Evolutionary conservation across 2,113 vertebrate genomes (phyloP), one percentile per base, ranked within the genome.

Genomic region (Theristicus caerulescens): DNA sequence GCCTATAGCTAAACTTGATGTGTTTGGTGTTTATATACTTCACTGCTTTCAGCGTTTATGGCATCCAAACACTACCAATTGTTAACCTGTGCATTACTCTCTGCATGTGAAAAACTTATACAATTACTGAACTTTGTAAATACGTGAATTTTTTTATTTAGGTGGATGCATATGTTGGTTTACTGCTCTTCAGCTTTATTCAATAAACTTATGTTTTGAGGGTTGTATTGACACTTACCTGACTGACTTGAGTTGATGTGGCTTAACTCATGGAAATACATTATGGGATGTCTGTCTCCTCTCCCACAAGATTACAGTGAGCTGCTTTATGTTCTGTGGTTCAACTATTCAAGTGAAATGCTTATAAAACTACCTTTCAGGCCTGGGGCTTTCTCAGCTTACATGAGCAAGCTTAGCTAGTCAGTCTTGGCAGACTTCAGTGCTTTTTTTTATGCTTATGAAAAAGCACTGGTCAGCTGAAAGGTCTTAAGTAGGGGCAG

Each of bases 181-280:
- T 97, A 96, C 96, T 97, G 98, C 98, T 97, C 94, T 97, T 97
- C 97, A 95, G 98, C 98, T 98, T 98, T 98, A 97, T 93, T 98
- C 98, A 98, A 98, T 98, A 98, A 98, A 98, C 97, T 98, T 98
- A 92, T 93, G 97, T 98, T 98, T 98, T 97, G 96, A 98, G 98
- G 97, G 98, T 98, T 97, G 97, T 97, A 96, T 91, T 98, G 97
- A 95, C 95, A 93, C 97, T 96, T 86, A 97, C 95, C 96, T 90
- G 93, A 80, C 92, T 97, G 94, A 85, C 85, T 95, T 47, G 93
- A 91, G 87, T 97, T 69, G 95, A 46, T 95, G 89, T 95, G 96
- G 83, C 89, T 91, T 85, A 93, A 91, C 84, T 91, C 51, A 19
- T 69, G 87, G 81, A 80, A 76, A 31, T 70, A 31, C 15, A 2